Base-by-base conservation (phyloP, 2,113 vertebrate species). In the Poecile atricapillus region DNA sequence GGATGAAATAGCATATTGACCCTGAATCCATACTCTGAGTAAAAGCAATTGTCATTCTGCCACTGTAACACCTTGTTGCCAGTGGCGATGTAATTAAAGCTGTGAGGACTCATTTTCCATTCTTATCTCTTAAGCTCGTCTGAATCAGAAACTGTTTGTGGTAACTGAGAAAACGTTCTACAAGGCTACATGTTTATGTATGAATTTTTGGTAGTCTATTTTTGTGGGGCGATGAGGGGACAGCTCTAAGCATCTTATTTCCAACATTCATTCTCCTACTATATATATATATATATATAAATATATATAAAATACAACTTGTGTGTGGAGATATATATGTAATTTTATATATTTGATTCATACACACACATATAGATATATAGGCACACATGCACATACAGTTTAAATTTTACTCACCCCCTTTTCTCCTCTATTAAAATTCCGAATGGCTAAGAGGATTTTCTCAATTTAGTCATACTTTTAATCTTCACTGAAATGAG, bases 391-490 rank as follows among this genome's bases (percentile, higher is more conserved):
- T 5, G 17, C 70, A 95, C 89, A 95, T 8, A 95, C 81, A 97
- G 97, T 97, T 97, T 97, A 98, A 97, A 98, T 98, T 98, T 98
- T 98, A 98, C 98, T 98, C 98, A 98, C 97, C 98, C 97, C 97
- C 96, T 98, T 98, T 98, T 98, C 98, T 98, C 97, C 97, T 98
- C 98, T 98, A 99, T 99, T 99, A 99, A 99, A 99, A 99, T 99
- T 99, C 98, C 98, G 94, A 98, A 99, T 99, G 98, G 98, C 98
- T 99, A 99, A 99, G 99, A 99, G 99, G 99, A 99, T 99, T 99
- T 99, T 99, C 99, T 99, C 99, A 99, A 99, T 99, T 99, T 99
- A 99, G 99, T 98, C 98, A 98, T 99, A 99, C 99, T 99, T 99
- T 99, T 99, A 99, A 99, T 99, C 99, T 99, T 99, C 98, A 98